phyloP scores from a whole-genome alignment of 2,888 invertebrate genomes.

The Carpatolechia fugitivella region DNA sequence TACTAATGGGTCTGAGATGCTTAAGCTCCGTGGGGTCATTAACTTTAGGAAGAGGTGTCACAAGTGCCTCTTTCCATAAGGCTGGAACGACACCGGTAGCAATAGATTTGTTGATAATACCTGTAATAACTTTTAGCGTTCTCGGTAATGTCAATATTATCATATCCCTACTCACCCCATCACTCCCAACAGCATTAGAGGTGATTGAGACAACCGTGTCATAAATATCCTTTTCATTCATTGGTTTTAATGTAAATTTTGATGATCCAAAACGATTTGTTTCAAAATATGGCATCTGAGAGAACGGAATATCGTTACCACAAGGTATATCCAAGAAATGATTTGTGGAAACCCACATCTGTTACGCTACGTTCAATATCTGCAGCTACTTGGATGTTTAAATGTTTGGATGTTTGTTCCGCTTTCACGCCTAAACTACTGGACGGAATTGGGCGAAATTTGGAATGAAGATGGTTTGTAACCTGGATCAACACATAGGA shows the following conservation, averaged over 20 bases:
- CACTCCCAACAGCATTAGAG: not conserved
- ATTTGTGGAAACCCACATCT: too few relatives aligned
- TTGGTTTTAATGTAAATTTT: not conserved
- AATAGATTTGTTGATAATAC: not conserved
- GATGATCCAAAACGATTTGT: not conserved
- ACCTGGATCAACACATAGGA: too few relatives aligned
- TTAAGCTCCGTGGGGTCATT: not conserved
- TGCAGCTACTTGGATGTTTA: too few relatives aligned
- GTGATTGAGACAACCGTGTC: not conserved
- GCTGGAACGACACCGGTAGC: not conserved
- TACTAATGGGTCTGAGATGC: constrained; percentile 5
- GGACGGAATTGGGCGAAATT: too few relatives aligned
- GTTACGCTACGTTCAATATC: too few relatives aligned
- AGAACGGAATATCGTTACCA: not conserved
- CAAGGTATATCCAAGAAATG: not conserved
- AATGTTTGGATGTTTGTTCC: too few relatives aligned
- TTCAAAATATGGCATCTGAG: not conserved
- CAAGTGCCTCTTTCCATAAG: constrained; percentile 3
- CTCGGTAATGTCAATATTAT: not conserved
- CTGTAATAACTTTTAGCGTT: not conserved
- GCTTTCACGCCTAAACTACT: too few relatives aligned
- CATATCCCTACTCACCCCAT: not conserved
- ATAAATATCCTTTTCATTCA: not conserved
- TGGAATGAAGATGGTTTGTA: too few relatives aligned
- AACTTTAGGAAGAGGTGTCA: not conserved